Evolutionary conservation across 2,888 invertebrate genomes (phyloP).

Genomic region (Cantharis flavilabris): DNA sequence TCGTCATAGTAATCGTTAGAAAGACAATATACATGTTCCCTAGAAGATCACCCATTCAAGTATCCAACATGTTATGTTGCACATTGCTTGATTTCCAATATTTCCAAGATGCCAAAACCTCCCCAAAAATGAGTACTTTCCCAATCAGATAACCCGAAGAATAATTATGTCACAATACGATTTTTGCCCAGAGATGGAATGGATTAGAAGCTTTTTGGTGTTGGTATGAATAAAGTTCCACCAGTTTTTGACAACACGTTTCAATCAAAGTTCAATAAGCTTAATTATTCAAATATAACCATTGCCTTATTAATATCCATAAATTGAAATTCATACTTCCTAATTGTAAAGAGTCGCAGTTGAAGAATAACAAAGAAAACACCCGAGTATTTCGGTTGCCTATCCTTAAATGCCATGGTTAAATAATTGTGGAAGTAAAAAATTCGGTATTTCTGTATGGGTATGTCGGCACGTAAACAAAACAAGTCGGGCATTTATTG

Average conservation of each 20-base stretch:
- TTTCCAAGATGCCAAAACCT: no score
- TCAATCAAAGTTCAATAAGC: background rate
- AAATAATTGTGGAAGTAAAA: background rate
- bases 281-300: background rate
- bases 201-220: no score
- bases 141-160: no score
- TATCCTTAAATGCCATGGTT: background rate
- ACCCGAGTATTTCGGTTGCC: background rate
- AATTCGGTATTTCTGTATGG: background rate
- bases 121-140: no score
- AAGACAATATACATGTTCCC: no score
- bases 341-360: background rate
- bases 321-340: background rate
- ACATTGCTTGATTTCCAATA: no score
- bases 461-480: conserved; percentile 11
- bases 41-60: no score
- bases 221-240: no score
- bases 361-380: background rate
- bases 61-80: no score
- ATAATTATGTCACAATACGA: no score
- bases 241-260: background rate
- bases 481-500: conserved; percentile 8
- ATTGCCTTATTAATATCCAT: background rate
- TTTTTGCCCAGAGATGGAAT: no score
- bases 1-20: no score